Percentiles rank a stretch among this genome's conserved stretches.
Conservation (phyloP, 1,140 invertebrate species). For the Aphelenchoides avenae region DNA sequence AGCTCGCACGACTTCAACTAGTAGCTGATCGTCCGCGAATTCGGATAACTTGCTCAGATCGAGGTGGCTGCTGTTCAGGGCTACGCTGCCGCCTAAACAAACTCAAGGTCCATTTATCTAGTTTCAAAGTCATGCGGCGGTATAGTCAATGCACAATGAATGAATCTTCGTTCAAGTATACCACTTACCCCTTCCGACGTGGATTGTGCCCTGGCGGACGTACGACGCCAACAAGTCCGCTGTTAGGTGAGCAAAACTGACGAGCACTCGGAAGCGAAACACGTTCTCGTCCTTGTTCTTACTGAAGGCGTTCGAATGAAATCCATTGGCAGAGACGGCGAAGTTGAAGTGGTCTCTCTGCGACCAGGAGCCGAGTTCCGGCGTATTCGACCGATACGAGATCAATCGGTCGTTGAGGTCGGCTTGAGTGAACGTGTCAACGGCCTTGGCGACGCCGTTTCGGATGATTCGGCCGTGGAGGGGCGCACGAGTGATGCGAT, state of each 20-base stretch:
- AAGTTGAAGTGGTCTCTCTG: constrained; percentile 50
- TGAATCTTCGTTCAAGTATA: too few species aligned
- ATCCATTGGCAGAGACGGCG: constrained; percentile 15
- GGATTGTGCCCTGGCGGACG: constrained; percentile 5
- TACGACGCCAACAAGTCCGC: constrained; percentile 17
- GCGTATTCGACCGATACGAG: constrained; percentile 25
- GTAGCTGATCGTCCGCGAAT: constrained; percentile 26
- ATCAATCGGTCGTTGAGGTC: constrained; percentile 38
- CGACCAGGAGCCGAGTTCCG: constrained; percentile 40
- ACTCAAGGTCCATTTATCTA: neutral
- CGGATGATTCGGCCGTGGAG: constrained; percentile 43
- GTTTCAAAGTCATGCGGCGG: neutral
- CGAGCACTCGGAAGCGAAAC: constrained; percentile 49
- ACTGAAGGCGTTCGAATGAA: neutral
- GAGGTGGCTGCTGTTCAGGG: constrained; percentile 29
- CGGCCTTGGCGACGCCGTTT: constrained; percentile 9
- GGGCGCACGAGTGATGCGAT: constrained; percentile 40
- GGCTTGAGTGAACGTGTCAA: constrained; percentile 45
- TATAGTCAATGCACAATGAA: too few species aligned
- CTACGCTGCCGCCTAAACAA: constrained; percentile 26
- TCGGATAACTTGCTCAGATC: constrained; percentile 36
- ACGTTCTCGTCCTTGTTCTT: constrained; percentile 15
- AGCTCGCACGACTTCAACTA: constrained; percentile 24
- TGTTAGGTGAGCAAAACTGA: constrained; percentile 39
- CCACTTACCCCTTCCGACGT: constrained; percentile 5